Percentiles rank a stretch among this genome's conserved stretches.
Conservation (phyloP, 2,888 invertebrate species). For the Epirrhoe tristata region DNA sequence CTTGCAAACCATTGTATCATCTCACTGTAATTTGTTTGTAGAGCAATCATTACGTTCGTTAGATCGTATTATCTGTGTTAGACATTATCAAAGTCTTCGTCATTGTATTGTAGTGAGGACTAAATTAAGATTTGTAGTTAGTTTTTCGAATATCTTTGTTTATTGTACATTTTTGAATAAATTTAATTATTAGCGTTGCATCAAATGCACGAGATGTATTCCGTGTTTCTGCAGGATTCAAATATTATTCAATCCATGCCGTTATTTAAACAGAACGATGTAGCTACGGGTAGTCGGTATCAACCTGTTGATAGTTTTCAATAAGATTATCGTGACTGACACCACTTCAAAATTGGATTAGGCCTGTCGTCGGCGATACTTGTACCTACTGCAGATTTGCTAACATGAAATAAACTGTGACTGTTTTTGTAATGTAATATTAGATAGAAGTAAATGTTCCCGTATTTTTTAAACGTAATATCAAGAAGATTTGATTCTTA, state of each 20-base stretch:
- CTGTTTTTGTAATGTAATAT: neutral
- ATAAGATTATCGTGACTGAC: slow-evolving; percentile 25
- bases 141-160: slow-evolving; percentile 1
- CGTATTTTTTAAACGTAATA: neutral
- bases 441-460: neutral
- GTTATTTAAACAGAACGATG: neutral
- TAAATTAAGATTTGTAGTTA: slow-evolving; percentile 2
- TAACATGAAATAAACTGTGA: slow-evolving; percentile 9
- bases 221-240: neutral
- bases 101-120: slow-evolving; percentile 7
- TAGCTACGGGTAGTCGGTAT: neutral
- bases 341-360: slow-evolving; percentile 28
- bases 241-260: neutral
- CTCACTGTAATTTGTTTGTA: slow-evolving; percentile 30
- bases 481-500: no score
- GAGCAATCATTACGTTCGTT: slow-evolving; percentile 23
- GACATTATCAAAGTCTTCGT: slow-evolving; percentile 10
- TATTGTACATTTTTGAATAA: neutral
- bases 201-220: neutral
- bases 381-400: slow-evolving; percentile 10
- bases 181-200: neutral
- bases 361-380: slow-evolving; percentile 16
- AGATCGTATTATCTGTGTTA: slow-evolving; percentile 7
- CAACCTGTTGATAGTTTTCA: slow-evolving; percentile 20
- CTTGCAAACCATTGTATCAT: slow-evolving; percentile 24